Evolutionary conservation across 2,113 vertebrate species (phyloP).

Genomic region (Thryonomys swinderianus): DNA sequence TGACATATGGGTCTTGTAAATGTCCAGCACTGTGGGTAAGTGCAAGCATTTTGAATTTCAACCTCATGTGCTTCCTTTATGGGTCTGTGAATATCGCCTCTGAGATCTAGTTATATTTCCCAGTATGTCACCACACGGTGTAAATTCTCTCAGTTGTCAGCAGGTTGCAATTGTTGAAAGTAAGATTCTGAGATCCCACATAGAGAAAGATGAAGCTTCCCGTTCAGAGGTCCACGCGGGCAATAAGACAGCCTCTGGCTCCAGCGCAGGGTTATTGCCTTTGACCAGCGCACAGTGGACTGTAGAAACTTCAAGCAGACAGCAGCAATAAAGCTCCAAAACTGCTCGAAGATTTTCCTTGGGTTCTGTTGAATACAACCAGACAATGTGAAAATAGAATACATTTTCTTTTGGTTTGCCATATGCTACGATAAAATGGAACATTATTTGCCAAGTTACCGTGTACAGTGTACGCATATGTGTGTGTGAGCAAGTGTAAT

Average conservation of each 20-base stretch:
- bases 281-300: constrained; percentile 15
- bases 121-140: constrained; percentile 39
- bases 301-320: not conserved
- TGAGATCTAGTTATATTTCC: constrained; percentile 67
- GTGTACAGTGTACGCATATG: not conserved
- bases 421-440: not conserved
- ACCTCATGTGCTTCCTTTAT: constrained; percentile 62
- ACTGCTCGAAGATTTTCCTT: not conserved
- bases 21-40: not conserved
- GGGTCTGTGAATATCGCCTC: constrained; percentile 50
- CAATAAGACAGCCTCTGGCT: constrained; percentile 31
- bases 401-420: not conserved
- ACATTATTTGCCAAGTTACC: not conserved
- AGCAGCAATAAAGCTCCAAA: not conserved
- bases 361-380: not conserved
- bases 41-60: constrained; percentile 58
- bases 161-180: constrained; percentile 24
- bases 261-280: constrained; percentile 36
- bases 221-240: constrained; percentile 51
- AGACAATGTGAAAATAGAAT: constrained; percentile 34
- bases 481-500: not conserved
- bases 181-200: constrained; percentile 19
- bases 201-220: constrained; percentile 49
- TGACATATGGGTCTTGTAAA: constrained; percentile 42
- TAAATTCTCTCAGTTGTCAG: constrained; percentile 60